Conservation (phyloP, 2,888 invertebrate species). For the Calameuta filiformis region DNA sequence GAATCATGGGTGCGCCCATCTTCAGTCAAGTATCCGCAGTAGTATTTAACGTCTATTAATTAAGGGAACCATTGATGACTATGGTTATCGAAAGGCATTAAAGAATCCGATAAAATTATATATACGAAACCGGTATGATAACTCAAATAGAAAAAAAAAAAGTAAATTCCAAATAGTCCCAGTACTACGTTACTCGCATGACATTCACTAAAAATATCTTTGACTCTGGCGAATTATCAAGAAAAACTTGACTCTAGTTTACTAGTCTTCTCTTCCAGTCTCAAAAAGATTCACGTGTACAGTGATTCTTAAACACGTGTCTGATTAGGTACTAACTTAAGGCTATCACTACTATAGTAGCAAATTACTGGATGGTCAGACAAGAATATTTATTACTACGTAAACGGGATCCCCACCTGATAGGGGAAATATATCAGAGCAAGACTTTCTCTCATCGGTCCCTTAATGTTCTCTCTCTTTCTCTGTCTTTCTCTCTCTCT, state of each 20-base stretch:
- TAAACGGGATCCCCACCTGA: not conserved
- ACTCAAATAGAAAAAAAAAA: not conserved
- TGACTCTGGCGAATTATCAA: not conserved
- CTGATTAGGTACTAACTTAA: not conserved
- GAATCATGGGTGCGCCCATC: slow-evolving; percentile 40
- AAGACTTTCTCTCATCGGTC: not conserved
- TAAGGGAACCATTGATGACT: not conserved
- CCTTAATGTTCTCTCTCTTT: not conserved
- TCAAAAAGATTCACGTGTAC: not conserved
- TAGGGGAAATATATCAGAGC: not conserved
- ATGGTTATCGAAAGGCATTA: not conserved
- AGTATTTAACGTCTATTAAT: not conserved
- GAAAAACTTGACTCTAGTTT: not conserved
- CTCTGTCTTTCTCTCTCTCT: not conserved
- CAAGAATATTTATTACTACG: not conserved
- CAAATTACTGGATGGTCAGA: not conserved
- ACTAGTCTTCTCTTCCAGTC: not conserved
- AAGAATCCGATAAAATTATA: not conserved
- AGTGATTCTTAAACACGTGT: not conserved
- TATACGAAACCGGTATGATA: not conserved
- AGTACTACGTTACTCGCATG: not conserved
- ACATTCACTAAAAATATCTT: not conserved
- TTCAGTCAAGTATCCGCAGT: not conserved
- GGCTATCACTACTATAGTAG: not conserved
- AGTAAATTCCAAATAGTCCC: not conserved